Percentiles rank a stretch among this genome's conserved stretches.
These are phyloP conservation scores for Chymomyza fuscimana DNA, from an alignment of 2,888 invertebrate species.

Conservation along the genomic window DNA sequence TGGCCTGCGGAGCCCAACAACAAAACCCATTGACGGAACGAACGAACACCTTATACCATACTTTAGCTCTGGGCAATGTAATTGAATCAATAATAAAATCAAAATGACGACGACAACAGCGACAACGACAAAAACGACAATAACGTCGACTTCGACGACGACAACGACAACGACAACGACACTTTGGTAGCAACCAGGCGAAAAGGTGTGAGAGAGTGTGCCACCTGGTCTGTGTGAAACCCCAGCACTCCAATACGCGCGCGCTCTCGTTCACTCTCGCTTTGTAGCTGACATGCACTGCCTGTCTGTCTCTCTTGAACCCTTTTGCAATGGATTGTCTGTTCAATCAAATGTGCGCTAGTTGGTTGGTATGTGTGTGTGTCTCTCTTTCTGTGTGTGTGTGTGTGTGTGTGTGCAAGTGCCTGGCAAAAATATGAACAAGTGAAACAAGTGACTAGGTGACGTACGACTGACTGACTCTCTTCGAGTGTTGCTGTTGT, in stretches of 20 bases:
- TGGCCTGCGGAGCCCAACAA: background rate
- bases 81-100: constrained; percentile 69
- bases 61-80: constrained; percentile 47
- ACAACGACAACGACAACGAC: constrained; percentile 28
- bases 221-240: background rate
- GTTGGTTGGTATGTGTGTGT: background rate
- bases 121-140: constrained; percentile 23
- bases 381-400: background rate
- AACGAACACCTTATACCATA: constrained; percentile 23
- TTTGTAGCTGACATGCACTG: background rate
- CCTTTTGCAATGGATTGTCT: constrained; percentile 1
- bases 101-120: constrained; percentile 32
- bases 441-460: constrained; percentile 8
- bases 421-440: constrained; percentile 1
- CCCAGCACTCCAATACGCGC: background rate
- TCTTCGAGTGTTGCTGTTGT: constrained; percentile 16
- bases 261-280: background rate
- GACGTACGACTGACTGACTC: constrained; percentile 28
- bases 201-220: background rate
- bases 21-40: background rate
- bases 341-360: constrained; percentile 12
- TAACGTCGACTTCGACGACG: constrained; percentile 7
- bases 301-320: background rate
- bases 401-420: constrained; percentile 5
- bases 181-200: constrained; percentile 1